Percentiles rank a stretch among this genome's conserved stretches.
Evolutionary conservation across 2,113 vertebrate species (phyloP).

Genomic region (Macquaria australasica): DNA sequence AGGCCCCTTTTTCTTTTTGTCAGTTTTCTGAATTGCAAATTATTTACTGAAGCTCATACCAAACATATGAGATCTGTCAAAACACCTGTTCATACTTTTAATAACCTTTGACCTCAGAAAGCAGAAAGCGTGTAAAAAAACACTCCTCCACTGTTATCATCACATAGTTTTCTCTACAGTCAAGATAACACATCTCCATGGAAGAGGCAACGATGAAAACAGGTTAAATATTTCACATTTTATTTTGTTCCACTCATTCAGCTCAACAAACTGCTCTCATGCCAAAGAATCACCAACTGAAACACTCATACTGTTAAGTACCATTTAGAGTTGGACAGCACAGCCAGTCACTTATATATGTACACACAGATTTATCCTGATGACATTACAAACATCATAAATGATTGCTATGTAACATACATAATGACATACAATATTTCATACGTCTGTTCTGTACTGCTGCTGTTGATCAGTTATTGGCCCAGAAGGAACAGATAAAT

Average conservation of each 20-base stretch:
- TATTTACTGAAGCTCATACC: neutral
- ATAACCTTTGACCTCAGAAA: constrained; percentile 19
- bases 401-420: constrained; percentile 71
- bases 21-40: neutral
- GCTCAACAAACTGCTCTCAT: constrained; percentile 66
- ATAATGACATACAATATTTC: constrained; percentile 61
- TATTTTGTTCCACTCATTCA: constrained; percentile 78
- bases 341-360: constrained; percentile 53
- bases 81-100: neutral
- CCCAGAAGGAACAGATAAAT: constrained; percentile 66
- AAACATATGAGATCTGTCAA: neutral
- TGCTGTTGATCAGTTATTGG: constrained; percentile 64
- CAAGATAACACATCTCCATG: constrained; percentile 15
- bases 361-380: constrained; percentile 65
- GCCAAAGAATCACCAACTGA: constrained; percentile 37
- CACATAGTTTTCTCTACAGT: neutral
- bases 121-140: neutral
- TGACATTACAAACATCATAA: constrained; percentile 72
- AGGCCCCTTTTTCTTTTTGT: neutral
- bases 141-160: neutral
- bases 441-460: constrained; percentile 56
- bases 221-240: constrained; percentile 81
- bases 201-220: constrained; percentile 16
- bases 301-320: constrained; percentile 56
- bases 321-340: constrained; percentile 61